Evolutionary conservation across 2,888 invertebrate species (phyloP).

Genomic region (Melinopterus prodromus): DNA sequence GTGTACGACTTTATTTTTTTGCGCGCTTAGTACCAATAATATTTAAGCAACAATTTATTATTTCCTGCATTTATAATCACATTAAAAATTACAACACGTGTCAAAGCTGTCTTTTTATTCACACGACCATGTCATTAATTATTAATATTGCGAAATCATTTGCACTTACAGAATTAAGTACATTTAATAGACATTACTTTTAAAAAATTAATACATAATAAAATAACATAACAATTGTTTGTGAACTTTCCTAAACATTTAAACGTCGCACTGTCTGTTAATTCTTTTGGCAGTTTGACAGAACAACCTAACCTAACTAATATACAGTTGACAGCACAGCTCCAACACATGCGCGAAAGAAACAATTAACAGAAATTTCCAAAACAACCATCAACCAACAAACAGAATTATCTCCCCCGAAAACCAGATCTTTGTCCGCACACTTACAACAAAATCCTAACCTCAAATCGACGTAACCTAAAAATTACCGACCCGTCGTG

Average conservation of each 20-base stretch:
- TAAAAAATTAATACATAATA: not conserved
- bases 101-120: not conserved
- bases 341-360: not conserved
- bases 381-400: not conserved
- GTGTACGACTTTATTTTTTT: too few species aligned
- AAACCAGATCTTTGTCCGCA: not conserved
- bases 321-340: not conserved
- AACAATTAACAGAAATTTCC: not conserved
- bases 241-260: too few species aligned
- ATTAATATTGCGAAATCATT: too few species aligned
- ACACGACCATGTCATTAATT: too few species aligned
- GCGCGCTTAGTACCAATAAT: too few species aligned
- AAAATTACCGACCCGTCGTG: not conserved
- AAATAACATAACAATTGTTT: too few species aligned
- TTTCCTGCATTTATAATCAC: too few species aligned
- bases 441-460: not conserved
- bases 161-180: not conserved
- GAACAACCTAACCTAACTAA: not conserved
- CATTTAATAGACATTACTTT: not conserved
- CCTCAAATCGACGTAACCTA: not conserved
- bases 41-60: too few species aligned
- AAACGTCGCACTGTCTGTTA: too few species aligned
- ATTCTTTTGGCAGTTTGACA: not conserved
- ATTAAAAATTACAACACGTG: not conserved
- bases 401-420: not conserved